These are phyloP conservation scores for Diuraphis noxia DNA, from an alignment of 1,140 invertebrate species.

Conservation along the genomic window DNA sequence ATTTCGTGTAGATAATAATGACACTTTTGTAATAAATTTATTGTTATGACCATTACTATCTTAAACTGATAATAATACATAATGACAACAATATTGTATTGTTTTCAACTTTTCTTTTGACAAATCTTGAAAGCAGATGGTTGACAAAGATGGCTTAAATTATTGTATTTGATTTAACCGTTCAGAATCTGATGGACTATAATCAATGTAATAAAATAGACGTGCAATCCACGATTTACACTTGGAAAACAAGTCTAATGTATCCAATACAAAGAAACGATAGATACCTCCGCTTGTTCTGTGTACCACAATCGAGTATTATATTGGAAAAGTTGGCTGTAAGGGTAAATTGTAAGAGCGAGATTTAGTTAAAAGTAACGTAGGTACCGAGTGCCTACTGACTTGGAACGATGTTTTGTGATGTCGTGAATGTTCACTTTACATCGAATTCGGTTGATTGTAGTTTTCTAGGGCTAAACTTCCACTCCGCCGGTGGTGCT, in stretches of 20 bases:
- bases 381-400: neutral
- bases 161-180: neutral
- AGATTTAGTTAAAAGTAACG: no score
- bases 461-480: neutral
- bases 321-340: neutral
- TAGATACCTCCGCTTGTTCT: neutral
- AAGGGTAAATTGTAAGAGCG: neutral
- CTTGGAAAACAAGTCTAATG: neutral
- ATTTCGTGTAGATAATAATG: neutral
- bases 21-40: neutral
- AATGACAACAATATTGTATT: neutral
- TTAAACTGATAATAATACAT: neutral
- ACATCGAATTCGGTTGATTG: neutral
- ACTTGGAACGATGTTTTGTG: neutral
- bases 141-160: neutral
- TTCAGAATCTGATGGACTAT: neutral
- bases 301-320: neutral
- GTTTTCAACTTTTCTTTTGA: neutral
- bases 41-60: neutral
- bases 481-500: neutral
- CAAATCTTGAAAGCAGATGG: neutral
- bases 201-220: neutral
- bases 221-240: neutral
- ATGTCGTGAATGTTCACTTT: neutral
- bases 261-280: neutral